Evolutionary conservation across 2,797 vertebrate genomes (phyloP).

Genomic region (Chanos chanos): DNA sequence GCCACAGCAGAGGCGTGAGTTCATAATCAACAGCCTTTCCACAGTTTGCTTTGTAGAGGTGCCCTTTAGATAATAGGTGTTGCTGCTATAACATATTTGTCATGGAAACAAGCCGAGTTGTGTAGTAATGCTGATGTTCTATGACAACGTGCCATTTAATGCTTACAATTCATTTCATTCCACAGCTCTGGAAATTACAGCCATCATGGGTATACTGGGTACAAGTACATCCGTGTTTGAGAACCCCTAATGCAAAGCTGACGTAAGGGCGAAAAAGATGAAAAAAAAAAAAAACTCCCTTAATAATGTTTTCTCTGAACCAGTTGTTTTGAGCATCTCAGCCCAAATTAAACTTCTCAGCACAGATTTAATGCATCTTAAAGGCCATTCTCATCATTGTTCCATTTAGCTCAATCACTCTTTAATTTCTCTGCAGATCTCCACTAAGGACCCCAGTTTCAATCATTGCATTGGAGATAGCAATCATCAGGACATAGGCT

Average conservation of each 20-base stretch:
- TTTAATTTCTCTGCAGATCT: conserved; percentile 33
- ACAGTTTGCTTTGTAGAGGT: neutral
- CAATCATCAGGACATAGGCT: conserved; percentile 62
- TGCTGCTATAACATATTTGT: conserved; percentile 14
- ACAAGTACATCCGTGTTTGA: neutral
- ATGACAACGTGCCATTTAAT: conserved; percentile 14
- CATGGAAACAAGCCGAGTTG: conserved; percentile 13
- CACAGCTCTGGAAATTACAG: neutral
- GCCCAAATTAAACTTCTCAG: neutral
- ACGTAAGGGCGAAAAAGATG: neutral
- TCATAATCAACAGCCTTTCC: conserved; percentile 6
- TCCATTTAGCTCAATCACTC: conserved; percentile 63
- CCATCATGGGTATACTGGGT: neutral
- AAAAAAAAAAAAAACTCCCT: neutral
- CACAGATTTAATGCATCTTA: conserved; percentile 11
- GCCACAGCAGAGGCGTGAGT: neutral
- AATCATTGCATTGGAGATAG: conserved; percentile 53
- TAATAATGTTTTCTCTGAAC: conserved; percentile 8
- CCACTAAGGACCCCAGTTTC: conserved; percentile 37
- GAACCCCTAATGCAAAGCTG: conserved; percentile 7
- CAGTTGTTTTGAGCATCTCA: conserved; percentile 27
- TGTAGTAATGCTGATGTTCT: conserved; percentile 8
- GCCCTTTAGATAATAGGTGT: conserved; percentile 20
- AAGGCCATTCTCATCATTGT: conserved; percentile 55
- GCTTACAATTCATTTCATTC: neutral